phyloP scores from a whole-genome alignment of 2,113 vertebrate genomes.

The Acrocephalus arundinaceus region DNA sequence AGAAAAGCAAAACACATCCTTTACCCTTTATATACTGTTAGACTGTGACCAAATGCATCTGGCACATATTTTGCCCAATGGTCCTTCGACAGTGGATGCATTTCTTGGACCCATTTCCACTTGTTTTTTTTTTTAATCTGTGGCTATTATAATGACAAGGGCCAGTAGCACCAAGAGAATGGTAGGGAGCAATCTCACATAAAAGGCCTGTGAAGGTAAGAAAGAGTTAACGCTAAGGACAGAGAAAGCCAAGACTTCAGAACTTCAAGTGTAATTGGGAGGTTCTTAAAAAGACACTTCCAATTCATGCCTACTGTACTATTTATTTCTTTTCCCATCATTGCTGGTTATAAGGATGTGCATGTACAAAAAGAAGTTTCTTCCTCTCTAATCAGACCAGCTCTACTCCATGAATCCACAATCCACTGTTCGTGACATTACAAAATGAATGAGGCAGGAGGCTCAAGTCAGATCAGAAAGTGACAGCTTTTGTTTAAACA shows the following conservation, averaged over 20 bases:
- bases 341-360: constrained; percentile 32
- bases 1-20: not conserved
- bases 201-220: not conserved
- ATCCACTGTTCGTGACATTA: constrained; percentile 22
- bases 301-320: constrained; percentile 13
- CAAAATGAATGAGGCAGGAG: constrained; percentile 42
- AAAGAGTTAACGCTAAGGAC: not conserved
- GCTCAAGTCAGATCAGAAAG: constrained; percentile 38
- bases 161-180: not conserved
- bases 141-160: not conserved
- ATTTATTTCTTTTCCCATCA: constrained; percentile 35
- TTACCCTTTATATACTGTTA: not conserved
- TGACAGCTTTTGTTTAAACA: constrained; percentile 48
- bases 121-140: not conserved
- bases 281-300: constrained; percentile 27
- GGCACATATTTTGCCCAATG: not conserved
- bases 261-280: constrained; percentile 6
- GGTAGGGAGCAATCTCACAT: not conserved
- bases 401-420: constrained; percentile 8
- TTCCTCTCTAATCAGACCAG: constrained; percentile 19
- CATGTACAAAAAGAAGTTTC: constrained; percentile 15
- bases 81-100: not conserved
- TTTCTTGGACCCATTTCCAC: not conserved
- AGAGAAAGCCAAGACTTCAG: not conserved
- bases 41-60: not conserved